Evolutionary conservation across 2,888 invertebrate species (phyloP).

Genomic region (Sepioteuthis lessoniana): DNA sequence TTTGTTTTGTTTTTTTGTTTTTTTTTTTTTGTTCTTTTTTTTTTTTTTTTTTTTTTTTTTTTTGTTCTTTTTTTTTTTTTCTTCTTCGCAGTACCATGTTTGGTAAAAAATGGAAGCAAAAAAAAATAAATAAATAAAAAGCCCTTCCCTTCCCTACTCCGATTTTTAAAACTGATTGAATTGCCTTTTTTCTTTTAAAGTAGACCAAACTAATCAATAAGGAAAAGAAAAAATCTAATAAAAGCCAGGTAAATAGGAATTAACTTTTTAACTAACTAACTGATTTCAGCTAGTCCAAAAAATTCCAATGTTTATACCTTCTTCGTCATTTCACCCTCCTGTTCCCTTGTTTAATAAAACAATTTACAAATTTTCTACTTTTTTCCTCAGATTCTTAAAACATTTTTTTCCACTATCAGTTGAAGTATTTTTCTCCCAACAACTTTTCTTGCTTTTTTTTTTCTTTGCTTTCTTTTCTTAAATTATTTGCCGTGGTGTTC

Average conservation of each 20-base stretch:
- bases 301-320: conserved; percentile 33
- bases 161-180: neutral
- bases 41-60: neutral
- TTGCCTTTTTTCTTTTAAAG: conserved; percentile 25
- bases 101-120: neutral
- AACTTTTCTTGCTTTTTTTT: neutral
- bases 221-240: conserved; percentile 13
- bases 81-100: neutral
- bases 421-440: conserved; percentile 10
- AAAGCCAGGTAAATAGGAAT: conserved; percentile 14
- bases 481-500: conserved; percentile 46
- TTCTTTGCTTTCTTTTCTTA: neutral
- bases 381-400: conserved; percentile 25
- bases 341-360: conserved; percentile 39
- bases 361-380: conserved; percentile 33
- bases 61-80: neutral
- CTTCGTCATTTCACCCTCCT: conserved; percentile 7
- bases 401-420: conserved; percentile 2
- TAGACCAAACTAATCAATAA: conserved; percentile 1
- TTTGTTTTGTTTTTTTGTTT: neutral
- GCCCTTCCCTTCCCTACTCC: neutral
- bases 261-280: conserved; percentile 24
- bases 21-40: no score
- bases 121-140: neutral
- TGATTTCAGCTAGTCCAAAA: conserved; percentile 25